phyloP scores from a whole-genome alignment of 1,140 invertebrate species.

The Ceratitis capitata region DNA sequence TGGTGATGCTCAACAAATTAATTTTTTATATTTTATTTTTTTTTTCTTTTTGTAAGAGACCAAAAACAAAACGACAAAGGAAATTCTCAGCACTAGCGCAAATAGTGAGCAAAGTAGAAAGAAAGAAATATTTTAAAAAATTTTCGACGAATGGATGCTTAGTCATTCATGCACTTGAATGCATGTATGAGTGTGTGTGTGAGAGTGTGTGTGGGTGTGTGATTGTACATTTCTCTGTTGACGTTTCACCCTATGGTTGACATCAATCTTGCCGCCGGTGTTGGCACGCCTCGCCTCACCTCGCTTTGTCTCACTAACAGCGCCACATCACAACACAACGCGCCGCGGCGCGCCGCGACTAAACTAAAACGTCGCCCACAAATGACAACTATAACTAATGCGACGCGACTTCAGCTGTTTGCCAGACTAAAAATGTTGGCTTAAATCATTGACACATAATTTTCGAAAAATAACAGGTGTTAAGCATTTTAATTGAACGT shows the following conservation, averaged over 20 bases:
- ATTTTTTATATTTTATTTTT: no score
- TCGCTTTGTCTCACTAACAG: neutral
- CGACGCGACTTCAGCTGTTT: neutral
- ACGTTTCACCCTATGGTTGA: neutral
- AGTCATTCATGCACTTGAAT: neutral
- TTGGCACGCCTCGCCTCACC: neutral
- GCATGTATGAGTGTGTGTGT: neutral
- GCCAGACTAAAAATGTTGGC: constrained; percentile 40
- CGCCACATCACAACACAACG: neutral
- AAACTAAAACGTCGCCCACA: no score
- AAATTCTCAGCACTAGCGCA: neutral
- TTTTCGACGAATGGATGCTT: neutral
- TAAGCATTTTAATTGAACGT: constrained; percentile 24
- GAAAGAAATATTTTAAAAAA: constrained; percentile 13
- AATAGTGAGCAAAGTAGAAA: neutral
- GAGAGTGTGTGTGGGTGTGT: neutral
- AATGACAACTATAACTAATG: no score
- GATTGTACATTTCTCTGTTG: neutral
- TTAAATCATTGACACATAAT: constrained; percentile 47
- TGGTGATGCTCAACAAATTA: neutral
- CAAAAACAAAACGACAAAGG: neutral
- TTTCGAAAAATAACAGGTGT: constrained; percentile 46
- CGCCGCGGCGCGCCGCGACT: neutral
- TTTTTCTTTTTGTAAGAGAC: neutral
- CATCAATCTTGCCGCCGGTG: constrained; percentile 3